Base-by-base conservation (phyloP, 2,113 vertebrate species). In the Macroglossus sobrinus region DNA sequence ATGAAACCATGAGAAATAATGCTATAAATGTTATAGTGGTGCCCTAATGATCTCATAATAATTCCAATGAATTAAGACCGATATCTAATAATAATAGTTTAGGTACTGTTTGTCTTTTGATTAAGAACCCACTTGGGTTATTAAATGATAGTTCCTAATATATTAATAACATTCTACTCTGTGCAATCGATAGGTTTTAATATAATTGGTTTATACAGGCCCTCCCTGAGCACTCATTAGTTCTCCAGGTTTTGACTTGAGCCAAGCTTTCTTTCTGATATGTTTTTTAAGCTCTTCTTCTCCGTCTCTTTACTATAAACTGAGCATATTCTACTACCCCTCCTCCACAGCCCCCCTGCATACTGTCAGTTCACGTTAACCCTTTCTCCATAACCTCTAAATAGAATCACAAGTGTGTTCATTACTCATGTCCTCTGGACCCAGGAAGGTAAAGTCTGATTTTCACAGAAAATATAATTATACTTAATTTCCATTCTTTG, bases 1-100 rank as follows among this genome's bases (percentile, higher is more conserved):
- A 96, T 66, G 75, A 97, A 97, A 82, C 84, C 80, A 75, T 97
- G 59, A 98, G 87, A 96, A 98, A 93, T 87, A 93, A 97, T 75
- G 43, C 1, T 26, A 50, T 57, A 92, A 50, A 22, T 14, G 38
- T 96, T 79, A 35, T 4, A 78, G 13, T 69, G 89, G 16, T 55
- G 57, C 47, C 53, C 64, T 76, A 50, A 45, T 95, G 18, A 96
- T 71, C 94, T 88, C 33, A 93, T 35, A 90, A 88, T 72, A 26
- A 71, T 33, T 71, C 35, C n/a, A 94, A 9, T 95, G 88, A 96
- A 84, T 97, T 97, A 94, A 96, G 33, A 93, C 78, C 24, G 72
- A 96, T 96, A 64, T 82, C 45, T 72, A 88, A 22, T 94, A 26
- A 30, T 93, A 80, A 80, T 78, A 86, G 75, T 97, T 96, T 97